phyloP scores from a whole-genome alignment of 2,113 vertebrate genomes.

The Paedocypris sp. region DNA sequence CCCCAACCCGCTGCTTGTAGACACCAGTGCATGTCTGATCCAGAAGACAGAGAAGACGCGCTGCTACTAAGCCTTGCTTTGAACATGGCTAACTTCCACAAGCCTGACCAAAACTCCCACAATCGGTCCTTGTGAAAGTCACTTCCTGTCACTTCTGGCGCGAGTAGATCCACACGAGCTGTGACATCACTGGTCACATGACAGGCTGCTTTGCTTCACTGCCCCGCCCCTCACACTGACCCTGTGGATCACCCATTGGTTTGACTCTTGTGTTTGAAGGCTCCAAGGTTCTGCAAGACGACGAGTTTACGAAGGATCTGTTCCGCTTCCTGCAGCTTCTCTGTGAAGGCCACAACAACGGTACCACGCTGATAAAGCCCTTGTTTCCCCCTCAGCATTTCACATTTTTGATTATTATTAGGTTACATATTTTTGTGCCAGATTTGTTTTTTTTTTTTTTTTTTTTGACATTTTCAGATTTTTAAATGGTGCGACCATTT shows the following conservation, averaged over 20 bases:
- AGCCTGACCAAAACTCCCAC: conserved; percentile 16
- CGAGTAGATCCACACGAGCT: no score
- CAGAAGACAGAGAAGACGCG: conserved; percentile 24
- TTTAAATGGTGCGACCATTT: no score
- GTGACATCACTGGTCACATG: no score
- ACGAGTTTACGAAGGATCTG: conserved; percentile 93
- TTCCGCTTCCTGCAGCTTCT: conserved; percentile 96
- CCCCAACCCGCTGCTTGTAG: conserved; percentile 27
- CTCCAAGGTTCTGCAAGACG: conserved; percentile 94
- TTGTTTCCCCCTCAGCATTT: no score
- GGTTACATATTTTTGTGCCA: no score
- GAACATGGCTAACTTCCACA: conserved; percentile 54
- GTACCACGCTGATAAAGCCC: conserved; percentile 62
- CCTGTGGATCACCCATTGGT: no score
- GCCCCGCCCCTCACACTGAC: no score
- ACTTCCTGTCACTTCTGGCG: conserved; percentile 41
- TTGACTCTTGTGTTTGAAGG: conserved; percentile 70
- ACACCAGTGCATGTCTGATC: conserved; percentile 55
- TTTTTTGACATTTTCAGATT: neutral
- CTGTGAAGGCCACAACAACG: conserved; percentile 95
- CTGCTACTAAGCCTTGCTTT: conserved; percentile 50
- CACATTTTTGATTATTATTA: no score
- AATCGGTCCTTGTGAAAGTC: conserved; percentile 58
- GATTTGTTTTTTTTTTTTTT: no score
- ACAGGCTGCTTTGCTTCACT: no score